A percentile compares a stretch with the other conserved stretches of the same genome.
Evolutionary conservation across 1,140 invertebrate species (phyloP).

Genomic region (Zaprionus kolodkinae): DNA sequence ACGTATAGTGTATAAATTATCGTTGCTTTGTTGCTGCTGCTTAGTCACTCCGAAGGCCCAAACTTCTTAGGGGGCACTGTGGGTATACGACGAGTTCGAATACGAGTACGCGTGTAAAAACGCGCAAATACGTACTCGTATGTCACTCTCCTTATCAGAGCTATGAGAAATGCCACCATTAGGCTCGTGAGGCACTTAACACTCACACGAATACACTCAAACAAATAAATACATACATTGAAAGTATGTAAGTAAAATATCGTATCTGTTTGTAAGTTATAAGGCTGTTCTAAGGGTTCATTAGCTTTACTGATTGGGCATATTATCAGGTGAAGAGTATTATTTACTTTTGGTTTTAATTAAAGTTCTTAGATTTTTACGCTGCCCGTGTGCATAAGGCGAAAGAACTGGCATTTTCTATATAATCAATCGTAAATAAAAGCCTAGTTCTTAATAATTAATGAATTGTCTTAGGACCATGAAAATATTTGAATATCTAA

Average conservation of each 20-base stretch:
- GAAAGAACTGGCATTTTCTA: too few species aligned
- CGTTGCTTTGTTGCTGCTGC: constrained; percentile 24
- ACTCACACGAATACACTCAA: not conserved
- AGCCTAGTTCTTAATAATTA: not conserved
- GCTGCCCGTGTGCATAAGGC: too few species aligned
- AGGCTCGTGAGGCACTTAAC: constrained; percentile 7
- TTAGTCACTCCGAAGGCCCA: constrained; percentile 26
- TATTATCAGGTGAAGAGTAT: not conserved
- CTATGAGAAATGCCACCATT: constrained; percentile 41
- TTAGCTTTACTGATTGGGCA: constrained; percentile 1
- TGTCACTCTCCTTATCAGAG: constrained; percentile 47
- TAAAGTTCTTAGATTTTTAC: not conserved
- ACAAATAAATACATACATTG: not conserved
- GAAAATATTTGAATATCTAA: not conserved
- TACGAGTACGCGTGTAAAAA: constrained; percentile 25
- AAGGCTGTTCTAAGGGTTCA: constrained; percentile 3
- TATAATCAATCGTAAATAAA: too few species aligned
- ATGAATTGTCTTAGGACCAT: not conserved
- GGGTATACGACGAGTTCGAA: not conserved
- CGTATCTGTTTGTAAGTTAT: constrained; percentile 1
- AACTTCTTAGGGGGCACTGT: constrained; percentile 1
- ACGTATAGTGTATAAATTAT: constrained; percentile 31
- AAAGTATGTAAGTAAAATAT: not conserved
- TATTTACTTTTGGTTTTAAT: not conserved
- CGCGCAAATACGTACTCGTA: constrained; percentile 32